Evolutionary conservation across 2,797 vertebrate species (phyloP).

Genomic region (Phrynocephalus guinanensis): DNA sequence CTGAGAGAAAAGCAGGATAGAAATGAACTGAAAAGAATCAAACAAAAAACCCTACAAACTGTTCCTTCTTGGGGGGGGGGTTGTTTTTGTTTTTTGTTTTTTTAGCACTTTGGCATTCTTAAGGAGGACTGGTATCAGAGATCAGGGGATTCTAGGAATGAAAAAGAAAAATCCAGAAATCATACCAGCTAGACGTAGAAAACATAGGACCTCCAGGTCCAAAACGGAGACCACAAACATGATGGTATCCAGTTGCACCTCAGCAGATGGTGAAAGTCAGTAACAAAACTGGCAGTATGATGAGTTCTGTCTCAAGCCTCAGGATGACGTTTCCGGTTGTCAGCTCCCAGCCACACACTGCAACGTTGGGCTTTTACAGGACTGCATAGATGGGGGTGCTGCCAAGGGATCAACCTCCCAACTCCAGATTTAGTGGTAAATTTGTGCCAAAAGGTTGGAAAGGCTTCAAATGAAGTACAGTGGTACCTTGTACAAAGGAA

Average conservation of each 20-base stretch:
- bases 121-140: too few relatives aligned
- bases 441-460: background rate
- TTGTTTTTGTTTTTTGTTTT: too few relatives aligned
- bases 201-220: too few relatives aligned
- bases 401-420: background rate
- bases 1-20: too few relatives aligned
- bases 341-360: background rate
- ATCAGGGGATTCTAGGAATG: too few relatives aligned
- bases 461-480: background rate
- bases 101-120: too few relatives aligned
- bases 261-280: background rate
- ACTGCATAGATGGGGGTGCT: background rate
- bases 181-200: too few relatives aligned
- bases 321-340: background rate
- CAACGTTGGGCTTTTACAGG: background rate
- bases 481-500: too few relatives aligned
- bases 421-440: background rate
- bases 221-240: too few relatives aligned
- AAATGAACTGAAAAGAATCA: too few relatives aligned
- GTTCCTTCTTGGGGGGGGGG: constrained; percentile 28
- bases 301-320: background rate
- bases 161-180: too few relatives aligned
- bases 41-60: background rate
- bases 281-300: background rate
- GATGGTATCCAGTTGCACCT: too few relatives aligned